phyloP scores from a whole-genome alignment of 2,888 invertebrate genomes.

The Machimus rusticus region DNA sequence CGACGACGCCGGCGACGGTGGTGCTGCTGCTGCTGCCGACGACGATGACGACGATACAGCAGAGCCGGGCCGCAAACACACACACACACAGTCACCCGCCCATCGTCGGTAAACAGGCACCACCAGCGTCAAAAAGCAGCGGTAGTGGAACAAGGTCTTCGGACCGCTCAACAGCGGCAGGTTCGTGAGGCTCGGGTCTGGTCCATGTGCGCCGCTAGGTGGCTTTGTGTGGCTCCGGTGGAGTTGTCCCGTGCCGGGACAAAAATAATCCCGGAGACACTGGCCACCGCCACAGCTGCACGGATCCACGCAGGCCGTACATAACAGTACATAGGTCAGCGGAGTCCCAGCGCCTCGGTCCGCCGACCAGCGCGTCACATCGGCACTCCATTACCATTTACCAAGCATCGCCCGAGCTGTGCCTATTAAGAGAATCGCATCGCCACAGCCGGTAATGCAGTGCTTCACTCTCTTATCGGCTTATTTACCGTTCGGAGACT shows the following conservation, averaged over 20 bases:
- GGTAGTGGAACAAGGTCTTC: background rate
- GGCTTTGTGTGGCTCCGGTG: slow-evolving; percentile 14
- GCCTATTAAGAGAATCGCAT: background rate
- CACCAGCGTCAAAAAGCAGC: background rate
- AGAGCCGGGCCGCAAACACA: background rate
- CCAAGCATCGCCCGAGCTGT: background rate
- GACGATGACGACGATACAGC: slow-evolving; percentile 14
- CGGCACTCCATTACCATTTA: background rate
- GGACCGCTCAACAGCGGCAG: background rate
- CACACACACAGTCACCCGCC: slow-evolving; percentile 18
- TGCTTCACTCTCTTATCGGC: background rate
- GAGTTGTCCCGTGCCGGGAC: slow-evolving; percentile 20
- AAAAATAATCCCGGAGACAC: slow-evolving; percentile 25
- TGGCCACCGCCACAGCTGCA: slow-evolving; percentile 1
- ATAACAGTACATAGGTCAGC: background rate
- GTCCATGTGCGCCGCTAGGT: slow-evolving; percentile 7
- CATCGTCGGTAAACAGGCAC: background rate
- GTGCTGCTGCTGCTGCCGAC: background rate
- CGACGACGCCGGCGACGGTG: background rate
- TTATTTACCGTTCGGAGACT: background rate
- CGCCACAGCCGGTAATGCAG: slow-evolving; percentile 33
- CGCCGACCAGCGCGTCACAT: background rate
- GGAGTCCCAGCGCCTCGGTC: background rate
- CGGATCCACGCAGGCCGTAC: background rate
- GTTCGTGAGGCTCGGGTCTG: background rate